Percentiles rank a stretch among this genome's conserved stretches.
Evolutionary conservation across 2,888 invertebrate species (phyloP).

Genomic region (Operophtera brumata): DNA sequence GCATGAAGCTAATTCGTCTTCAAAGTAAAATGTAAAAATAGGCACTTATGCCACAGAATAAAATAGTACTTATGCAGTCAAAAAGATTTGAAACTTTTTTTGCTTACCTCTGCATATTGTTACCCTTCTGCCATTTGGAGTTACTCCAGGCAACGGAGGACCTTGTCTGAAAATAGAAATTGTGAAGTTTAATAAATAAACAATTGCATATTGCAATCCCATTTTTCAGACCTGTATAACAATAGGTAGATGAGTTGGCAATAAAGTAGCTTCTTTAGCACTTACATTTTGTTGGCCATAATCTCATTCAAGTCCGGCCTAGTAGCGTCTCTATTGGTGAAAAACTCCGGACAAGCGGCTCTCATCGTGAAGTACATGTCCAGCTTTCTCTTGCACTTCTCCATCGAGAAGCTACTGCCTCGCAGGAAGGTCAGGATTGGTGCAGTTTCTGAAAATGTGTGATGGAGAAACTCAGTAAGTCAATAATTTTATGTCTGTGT

Average conservation of each 20-base stretch:
- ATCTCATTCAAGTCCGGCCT: conserved; percentile 84
- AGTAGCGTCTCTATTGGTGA: conserved; percentile 85
- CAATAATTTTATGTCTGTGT: too few species aligned
- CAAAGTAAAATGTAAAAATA: too few species aligned
- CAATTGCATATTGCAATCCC: not conserved
- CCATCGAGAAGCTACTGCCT: conserved; percentile 90
- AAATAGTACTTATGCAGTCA: too few species aligned
- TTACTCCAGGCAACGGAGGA: conserved; percentile 89
- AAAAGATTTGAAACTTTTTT: too few species aligned
- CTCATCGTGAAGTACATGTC: conserved; percentile 94
- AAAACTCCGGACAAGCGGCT: conserved; percentile 90
- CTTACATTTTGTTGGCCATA: conserved; percentile 82
- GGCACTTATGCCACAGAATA: too few species aligned
- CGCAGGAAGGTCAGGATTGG: conserved; percentile 87
- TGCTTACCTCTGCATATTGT: conserved; percentile 82
- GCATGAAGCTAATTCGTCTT: too few species aligned
- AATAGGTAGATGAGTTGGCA: too few species aligned
- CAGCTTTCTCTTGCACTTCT: conserved; percentile 86
- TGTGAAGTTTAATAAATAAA: not conserved
- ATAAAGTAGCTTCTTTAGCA: conserved; percentile 9
- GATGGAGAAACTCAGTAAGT: not conserved
- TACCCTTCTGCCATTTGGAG: conserved; percentile 89
- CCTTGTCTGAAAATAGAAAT: conserved; percentile 80
- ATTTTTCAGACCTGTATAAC: too few species aligned
- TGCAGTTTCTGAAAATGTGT: conserved; percentile 80